Evolutionary conservation across 2,797 vertebrate genomes (phyloP), one percentile per base, ranked within the genome.

Genomic region (Cynopterus sphinx): DNA sequence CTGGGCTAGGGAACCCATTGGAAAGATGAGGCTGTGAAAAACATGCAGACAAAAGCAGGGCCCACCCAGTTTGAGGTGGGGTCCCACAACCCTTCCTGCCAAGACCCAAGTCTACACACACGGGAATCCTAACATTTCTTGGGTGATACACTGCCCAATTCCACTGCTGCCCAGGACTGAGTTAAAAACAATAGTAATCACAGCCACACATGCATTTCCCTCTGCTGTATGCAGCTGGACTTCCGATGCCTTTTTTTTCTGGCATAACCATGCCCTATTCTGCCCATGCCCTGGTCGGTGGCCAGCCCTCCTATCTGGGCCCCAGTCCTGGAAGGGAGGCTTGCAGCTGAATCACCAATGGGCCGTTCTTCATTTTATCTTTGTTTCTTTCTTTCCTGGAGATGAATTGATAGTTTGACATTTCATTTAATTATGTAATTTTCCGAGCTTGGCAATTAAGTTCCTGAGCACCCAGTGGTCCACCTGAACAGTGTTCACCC

Each of bases 301-400:
- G 41, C 39, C 33, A 16, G 43, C 46, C 8, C 24, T 81, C 43
- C n/a, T n/a, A 17, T 53, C 33, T 46, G 26, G 59, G 65, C 39
- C 28, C 28, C 36, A 36, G 55, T 61, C 36, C 43, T 10, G 26
- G 41, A 90, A 77, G 6, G 68, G 26, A 91, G 57, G 63, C 74
- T 31, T 9, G 0, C 21, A 19, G 15, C 26, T 13, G 19, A 74
- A 41, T 43, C n/a, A 53, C 63, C 67, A 15, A 28, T 2, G 13
- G 84, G 33, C 6, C 26, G 2, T 39, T 26, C 16, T 71, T 41
- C 3, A 3, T 6, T 36, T 36, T 59, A 33, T 10, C 49, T 61
- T 71, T 36, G 55, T 46, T 74, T 61, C 24, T 91, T 75, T 94
- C 79, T 63, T 43, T 71, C 84, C 67, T 68, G 63, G 53, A 41